Evolutionary conservation across 1,140 invertebrate genomes (phyloP), one percentile per base, ranked within the genome.

Genomic region (Araneus ventricosus): DNA sequence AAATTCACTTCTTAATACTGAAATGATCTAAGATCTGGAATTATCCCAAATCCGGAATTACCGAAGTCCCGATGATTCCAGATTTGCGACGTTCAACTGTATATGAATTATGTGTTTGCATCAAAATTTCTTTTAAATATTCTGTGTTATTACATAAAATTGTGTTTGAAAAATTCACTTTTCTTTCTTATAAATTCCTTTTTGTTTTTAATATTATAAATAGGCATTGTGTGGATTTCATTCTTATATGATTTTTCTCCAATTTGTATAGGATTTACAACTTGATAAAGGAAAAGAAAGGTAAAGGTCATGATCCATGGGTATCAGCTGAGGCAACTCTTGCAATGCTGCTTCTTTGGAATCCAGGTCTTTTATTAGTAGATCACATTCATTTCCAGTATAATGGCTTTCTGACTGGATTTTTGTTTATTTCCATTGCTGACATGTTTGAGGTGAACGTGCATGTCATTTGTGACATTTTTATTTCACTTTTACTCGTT

Each of bases 341-440:
- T n/a, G 95, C 96, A 75, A 92, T 96, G 7, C 94, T 98, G 52
- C 95, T 97, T 17, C 95, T 99, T 5, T 96, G 97, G 59, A 99
- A 99, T 96, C 97, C 97, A 94, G 99, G 98, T 37, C 96, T 99
- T 5, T 95, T 99, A 0, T 96, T 99, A 95, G 97, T 99, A 5
- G 99, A 99, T 96, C 99, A 99, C 95, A 98, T 99, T 95, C 99
- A 99, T 96, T 99, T 99, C 95, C 99, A 99, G 95, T 99, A 99
- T 95, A 99, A 99, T 97, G 99, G 99, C 85, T 97, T 99, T 95
- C 96, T 99, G 39, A 98, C 98, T 96, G 99, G 99, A 37, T 96
- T 99, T 93, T 95, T 99, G 70, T 95, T 99, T n/a, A 95, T 99
- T 34, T 99, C 99, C 30, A 97, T 99, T 59, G 96, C 96, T 27